phyloP scores from a whole-genome alignment of 1,140 invertebrate species.

The Steinernema feltiae region DNA sequence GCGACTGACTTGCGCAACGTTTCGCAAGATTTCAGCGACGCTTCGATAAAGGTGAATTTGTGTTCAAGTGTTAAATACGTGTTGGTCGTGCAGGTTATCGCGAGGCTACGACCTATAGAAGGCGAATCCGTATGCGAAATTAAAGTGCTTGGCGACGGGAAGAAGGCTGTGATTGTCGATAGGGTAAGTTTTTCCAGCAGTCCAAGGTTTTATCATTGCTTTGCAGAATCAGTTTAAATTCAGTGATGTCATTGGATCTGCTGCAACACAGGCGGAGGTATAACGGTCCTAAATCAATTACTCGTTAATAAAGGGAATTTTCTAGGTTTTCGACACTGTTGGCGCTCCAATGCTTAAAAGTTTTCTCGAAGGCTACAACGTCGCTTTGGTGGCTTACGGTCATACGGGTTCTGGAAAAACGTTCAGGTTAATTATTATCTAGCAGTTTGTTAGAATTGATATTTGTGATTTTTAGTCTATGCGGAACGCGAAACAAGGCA shows the following conservation, averaged over 20 bases:
- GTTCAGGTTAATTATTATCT: background rate
- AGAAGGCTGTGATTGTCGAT: background rate
- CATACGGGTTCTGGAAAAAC: background rate
- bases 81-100: background rate
- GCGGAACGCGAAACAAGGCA: background rate
- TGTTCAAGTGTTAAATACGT: background rate
- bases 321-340: background rate
- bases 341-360: background rate
- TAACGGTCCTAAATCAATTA: background rate
- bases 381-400: background rate
- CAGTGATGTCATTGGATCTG: background rate
- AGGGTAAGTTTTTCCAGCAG: background rate
- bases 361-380: slow-evolving; percentile 1
- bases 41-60: background rate
- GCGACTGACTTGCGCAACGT: background rate
- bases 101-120: background rate
- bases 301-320: background rate
- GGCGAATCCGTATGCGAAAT: background rate
- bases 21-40: background rate
- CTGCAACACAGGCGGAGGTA: background rate
- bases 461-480: background rate
- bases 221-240: background rate
- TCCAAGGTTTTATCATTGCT: background rate
- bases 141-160: background rate
- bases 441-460: background rate